These are phyloP conservation scores for Nyctalus aviator DNA, from an alignment of 2,797 vertebrate species.

Conservation along the genomic window DNA sequence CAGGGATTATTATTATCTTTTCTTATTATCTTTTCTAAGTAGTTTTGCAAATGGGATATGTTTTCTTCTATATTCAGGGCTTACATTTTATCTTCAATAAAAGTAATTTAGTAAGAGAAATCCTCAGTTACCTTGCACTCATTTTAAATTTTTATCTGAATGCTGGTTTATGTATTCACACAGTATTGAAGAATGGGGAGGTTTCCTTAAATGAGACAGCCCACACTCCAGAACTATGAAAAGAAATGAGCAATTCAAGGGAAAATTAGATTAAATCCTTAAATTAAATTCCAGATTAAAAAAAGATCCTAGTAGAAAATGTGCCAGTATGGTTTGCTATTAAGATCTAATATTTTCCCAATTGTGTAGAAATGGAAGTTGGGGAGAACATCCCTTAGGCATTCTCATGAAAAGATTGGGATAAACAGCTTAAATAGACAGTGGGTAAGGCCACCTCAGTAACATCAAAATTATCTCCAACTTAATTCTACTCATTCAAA, in stretches of 20 bases:
- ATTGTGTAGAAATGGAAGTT: not conserved
- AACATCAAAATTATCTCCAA: slow-evolving; percentile 76
- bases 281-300: slow-evolving; percentile 76
- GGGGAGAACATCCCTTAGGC: slow-evolving; percentile 47
- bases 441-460: slow-evolving; percentile 51
- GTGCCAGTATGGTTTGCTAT: slow-evolving; percentile 48
- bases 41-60: not conserved
- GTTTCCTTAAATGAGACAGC: slow-evolving; percentile 45
- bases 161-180: not conserved
- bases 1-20: slow-evolving; percentile 36
- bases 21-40: slow-evolving; percentile 50
- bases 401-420: slow-evolving; percentile 60
- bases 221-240: slow-evolving; percentile 26
- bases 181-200: slow-evolving; percentile 5
- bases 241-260: slow-evolving; percentile 64
- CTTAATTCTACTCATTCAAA: slow-evolving; percentile 70
- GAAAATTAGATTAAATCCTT: slow-evolving; percentile 77
- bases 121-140: slow-evolving; percentile 16
- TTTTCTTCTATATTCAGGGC: slow-evolving; percentile 9
- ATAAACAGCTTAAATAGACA: slow-evolving; percentile 74
- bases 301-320: slow-evolving; percentile 67
- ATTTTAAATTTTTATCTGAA: slow-evolving; percentile 54
- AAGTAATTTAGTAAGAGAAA: slow-evolving; percentile 1
- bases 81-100: slow-evolving; percentile 52
- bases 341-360: slow-evolving; percentile 71